A percentile compares a stretch with the other conserved stretches of the same genome.
Conservation (phyloP, 2,113 vertebrate genomes). For the Dromaius novaehollandiae region DNA sequence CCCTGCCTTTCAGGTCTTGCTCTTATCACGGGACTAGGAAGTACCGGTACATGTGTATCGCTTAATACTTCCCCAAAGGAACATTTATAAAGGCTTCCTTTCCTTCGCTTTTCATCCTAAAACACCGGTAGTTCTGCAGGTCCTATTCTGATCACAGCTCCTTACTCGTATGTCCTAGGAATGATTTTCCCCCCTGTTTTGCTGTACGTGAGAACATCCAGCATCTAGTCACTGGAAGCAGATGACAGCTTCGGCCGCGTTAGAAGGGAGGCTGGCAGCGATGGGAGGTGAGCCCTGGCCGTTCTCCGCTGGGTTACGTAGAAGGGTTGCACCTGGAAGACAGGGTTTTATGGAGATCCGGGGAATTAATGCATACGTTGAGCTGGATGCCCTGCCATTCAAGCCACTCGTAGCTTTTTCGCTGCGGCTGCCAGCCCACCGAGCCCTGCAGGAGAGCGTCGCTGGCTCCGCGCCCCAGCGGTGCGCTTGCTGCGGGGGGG, state of each 20-base stretch:
- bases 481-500: rapidly evolving
- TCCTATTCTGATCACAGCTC: neutral
- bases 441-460: neutral
- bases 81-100: neutral
- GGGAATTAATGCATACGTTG: neutral
- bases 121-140: neutral
- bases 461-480: neutral
- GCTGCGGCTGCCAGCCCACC: rapidly evolving
- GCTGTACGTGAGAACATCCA: neutral
- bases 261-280: rapidly evolving
- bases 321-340: neutral
- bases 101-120: neutral
- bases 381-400: neutral
- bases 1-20: neutral
- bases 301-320: neutral
- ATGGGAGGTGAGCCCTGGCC: neutral
- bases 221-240: neutral
- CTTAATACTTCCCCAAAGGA: neutral
- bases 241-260: neutral
- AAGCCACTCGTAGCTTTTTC: neutral
- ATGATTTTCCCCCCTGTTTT: neutral
- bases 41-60: neutral
- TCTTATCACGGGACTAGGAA: neutral
- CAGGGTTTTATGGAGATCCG: neutral
- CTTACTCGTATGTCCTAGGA: neutral